A percentile compares a stretch with the other conserved stretches of the same genome.
Conservation (phyloP, 2,113 vertebrate species). For the Ptychochromis oligacanthus region DNA sequence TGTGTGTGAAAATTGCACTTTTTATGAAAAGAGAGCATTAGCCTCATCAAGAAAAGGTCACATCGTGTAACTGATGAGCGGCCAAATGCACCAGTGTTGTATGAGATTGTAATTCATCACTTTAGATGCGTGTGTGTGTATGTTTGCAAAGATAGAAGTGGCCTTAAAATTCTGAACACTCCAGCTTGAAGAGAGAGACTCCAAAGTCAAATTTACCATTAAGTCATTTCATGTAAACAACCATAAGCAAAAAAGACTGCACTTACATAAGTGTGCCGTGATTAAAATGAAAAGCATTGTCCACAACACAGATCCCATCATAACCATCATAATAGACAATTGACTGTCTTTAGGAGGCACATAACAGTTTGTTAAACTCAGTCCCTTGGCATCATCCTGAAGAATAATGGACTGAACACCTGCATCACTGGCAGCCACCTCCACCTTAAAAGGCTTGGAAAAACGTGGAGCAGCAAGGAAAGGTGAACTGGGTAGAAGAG, state of each 20-base stretch:
- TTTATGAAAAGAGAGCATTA: slow-evolving; percentile 39
- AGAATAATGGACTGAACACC: neutral
- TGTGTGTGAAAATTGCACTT: slow-evolving; percentile 45
- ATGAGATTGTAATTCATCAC: slow-evolving; percentile 26
- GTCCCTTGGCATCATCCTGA: neutral
- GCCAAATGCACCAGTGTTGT: slow-evolving; percentile 9
- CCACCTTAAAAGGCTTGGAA: neutral
- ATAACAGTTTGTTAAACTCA: neutral
- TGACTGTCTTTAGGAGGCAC: neutral
- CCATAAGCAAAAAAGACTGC: neutral
- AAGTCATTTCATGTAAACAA: neutral
- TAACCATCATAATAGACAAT: neutral
- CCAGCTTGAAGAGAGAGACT: neutral
- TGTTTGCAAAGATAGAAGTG: neutral
- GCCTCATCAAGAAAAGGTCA: slow-evolving; percentile 54
- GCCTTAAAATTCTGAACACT: neutral
- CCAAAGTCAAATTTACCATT: neutral
- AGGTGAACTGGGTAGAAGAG: neutral
- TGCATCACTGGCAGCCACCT: neutral
- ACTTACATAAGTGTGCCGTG: neutral
- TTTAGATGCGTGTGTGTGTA: neutral
- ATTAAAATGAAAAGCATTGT: neutral
- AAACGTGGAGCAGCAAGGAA: neutral
- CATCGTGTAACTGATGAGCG: slow-evolving; percentile 27
- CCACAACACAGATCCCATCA: neutral